Evolutionary conservation across 2,113 vertebrate species (phyloP).

Genomic region (Cryptoleucopteryx plumbea): DNA sequence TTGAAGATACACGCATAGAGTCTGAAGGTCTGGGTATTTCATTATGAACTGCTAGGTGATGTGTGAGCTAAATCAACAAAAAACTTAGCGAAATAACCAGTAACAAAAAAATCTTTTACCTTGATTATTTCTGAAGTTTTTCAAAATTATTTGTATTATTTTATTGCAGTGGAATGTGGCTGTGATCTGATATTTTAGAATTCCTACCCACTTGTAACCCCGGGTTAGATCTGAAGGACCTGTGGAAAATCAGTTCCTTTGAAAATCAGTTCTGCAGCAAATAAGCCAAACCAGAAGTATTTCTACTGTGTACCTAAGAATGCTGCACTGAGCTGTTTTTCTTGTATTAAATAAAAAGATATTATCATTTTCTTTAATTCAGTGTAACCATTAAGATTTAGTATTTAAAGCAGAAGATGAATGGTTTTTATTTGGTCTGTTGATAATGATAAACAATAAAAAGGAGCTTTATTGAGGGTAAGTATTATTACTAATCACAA

Average conservation of each 20-base stretch:
- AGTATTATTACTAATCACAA: background rate
- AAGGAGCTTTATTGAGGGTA: background rate
- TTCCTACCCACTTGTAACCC: background rate
- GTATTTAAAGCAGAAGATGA: background rate
- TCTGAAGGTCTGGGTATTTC: background rate
- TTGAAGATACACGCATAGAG: background rate
- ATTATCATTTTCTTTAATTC: background rate
- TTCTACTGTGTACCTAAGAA: background rate
- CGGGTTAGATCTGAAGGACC: background rate
- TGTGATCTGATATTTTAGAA: background rate
- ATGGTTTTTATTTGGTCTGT: background rate
- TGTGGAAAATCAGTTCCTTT: background rate
- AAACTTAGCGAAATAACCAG: background rate
- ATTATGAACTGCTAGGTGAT: background rate
- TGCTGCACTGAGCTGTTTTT: background rate
- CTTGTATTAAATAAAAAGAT: background rate
- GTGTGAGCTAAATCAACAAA: background rate
- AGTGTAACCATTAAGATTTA: background rate
- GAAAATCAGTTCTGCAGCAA: background rate
- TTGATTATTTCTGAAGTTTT: background rate
- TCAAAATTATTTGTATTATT: background rate
- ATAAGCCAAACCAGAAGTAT: background rate
- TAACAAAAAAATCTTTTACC: background rate
- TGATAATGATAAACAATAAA: background rate
- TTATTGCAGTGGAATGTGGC: background rate